Base-by-base conservation (phyloP, 2,888 invertebrate genomes). In the Myopa testacea region DNA sequence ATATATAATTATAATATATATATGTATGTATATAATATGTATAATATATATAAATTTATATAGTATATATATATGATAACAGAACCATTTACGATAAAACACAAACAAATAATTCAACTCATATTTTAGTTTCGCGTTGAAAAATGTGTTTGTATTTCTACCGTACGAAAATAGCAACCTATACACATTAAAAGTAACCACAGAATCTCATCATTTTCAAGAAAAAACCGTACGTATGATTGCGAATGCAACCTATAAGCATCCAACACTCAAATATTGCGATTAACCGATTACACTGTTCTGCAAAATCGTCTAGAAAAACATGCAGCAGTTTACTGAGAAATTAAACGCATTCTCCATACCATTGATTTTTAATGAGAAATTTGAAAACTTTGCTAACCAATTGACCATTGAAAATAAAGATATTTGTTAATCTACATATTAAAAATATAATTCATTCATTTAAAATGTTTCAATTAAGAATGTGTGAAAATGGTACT, bases 91-190 rank as follows among this genome's bases (percentile, higher is more conserved):
- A 65, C 38, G 34, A 69, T 52, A 38, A 72, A 52, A 67, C 60
- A 69, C 38, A 78, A 77, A 80, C 60, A 82, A 77, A 79, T 75
- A 72, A 79, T 78, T 78, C 77, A 75, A 79, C 80, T 78, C 67
- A 77, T 75, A 73, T 75, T 73, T 78, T 80, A 79, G 45, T 73
- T 79, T 77, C 73, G 76, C 71, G 78, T 79, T 79, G 65, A 75
- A 69, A 68, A 69, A 68, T 45, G 26, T 69, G 69, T 69, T 68
- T 75, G 75, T 75, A 60, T 69, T 75, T 63, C 68, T 58, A 45
- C 75, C 60, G 68, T 45, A 75, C 40, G 16, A 19, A 40, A 55
- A 68, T 75, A 75, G 75, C 69, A 75, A 69, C 75, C 75, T 40
- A 40, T 45, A 69, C 60, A 45, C 40, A 72, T 63, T 19, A 63